Evolutionary conservation across 2,113 vertebrate genomes (phyloP), one percentile per base, ranked within the genome.

Genomic region (Gorsachius goisagi): DNA sequence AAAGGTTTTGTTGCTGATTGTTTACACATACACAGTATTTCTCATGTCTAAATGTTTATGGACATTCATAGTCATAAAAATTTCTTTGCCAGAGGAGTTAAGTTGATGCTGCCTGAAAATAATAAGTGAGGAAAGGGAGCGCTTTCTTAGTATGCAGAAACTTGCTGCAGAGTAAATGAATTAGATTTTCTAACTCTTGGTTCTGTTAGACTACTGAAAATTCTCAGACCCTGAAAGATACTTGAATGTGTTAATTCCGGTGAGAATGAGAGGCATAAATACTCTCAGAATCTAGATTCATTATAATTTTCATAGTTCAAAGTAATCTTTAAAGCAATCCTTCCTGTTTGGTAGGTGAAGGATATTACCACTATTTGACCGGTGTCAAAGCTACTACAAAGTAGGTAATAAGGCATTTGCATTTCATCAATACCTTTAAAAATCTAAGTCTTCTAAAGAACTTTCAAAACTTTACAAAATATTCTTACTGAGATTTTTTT

Each of bases 1-100:
- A 94, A 90, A 93, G 88, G 90, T 83, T 95, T 92, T 88, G 49
- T 82, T 96, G 78, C 75, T 37, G 66, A 60, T 35, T 82, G 91
- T 91, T 96, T 91, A 91, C 75, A 79, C 74, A 12, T 88, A 24
- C 55, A 62, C 59, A 86, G 60, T 47, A 69, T 90, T 95, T 96
- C 87, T 96, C 91, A 87, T 81, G 89, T 84, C 47, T 84, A 28
- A 88, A 73, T 76, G 81, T 89, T 95, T 83, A 28, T 82, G 85
- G 85, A 66, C 67, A 47, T 95, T 91, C 74, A 85, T 89, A 1
- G 12, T 73, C 81, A 58, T 93, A 66, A 95, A 82, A 85, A 71
- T 85, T 63, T 64, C 30, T 5, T 45, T 89, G 85, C 83, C 49
- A 82, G 74, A 85, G 53, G 44, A 76, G 27, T 66, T 87, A n/a